Conservation (phyloP, 2,888 invertebrate genomes). For the Busseola fusca region DNA sequence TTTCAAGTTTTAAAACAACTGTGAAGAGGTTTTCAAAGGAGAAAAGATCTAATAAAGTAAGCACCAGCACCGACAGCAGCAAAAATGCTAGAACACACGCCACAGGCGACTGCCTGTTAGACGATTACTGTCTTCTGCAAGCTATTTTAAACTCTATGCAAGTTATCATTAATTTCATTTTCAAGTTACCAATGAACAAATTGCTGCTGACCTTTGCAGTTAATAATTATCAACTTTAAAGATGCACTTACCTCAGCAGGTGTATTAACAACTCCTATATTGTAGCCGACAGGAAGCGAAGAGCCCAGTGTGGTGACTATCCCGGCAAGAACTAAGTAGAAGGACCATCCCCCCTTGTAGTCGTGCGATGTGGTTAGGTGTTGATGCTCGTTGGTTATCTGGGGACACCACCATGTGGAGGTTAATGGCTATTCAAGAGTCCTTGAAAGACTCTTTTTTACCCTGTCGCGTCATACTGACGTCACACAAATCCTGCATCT, state of each 20-base stretch:
- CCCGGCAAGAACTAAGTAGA: conserved; percentile 91
- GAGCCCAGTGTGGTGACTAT: conserved; percentile 93
- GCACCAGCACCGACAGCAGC: not conserved
- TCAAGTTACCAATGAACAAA: not conserved
- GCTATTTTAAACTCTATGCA: not conserved
- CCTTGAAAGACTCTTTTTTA: not conserved
- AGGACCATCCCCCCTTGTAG: conserved; percentile 90
- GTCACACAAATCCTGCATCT: too few relatives aligned
- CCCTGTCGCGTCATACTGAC: too few relatives aligned
- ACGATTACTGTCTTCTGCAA: not conserved
- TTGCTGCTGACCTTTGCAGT: not conserved
- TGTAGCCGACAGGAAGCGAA: conserved; percentile 94
- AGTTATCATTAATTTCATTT: not conserved
- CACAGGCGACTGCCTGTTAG: not conserved
- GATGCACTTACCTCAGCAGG: conserved; percentile 91
- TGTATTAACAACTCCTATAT: conserved; percentile 95
- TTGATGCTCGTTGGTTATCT: conserved; percentile 82
- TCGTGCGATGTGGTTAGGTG: conserved; percentile 77
- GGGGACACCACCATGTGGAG: conserved; percentile 44
- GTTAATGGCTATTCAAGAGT: conserved; percentile 2
- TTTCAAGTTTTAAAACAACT: not conserved
- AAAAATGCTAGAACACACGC: not conserved
- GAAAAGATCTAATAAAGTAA: too few relatives aligned
- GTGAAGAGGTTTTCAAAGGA: too few relatives aligned
- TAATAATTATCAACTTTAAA: not conserved